Percentiles rank a stretch among this genome's conserved stretches.
Evolutionary conservation across 2,113 vertebrate genomes (phyloP).

Genomic region (Paradoxurus hermaphroditus): DNA sequence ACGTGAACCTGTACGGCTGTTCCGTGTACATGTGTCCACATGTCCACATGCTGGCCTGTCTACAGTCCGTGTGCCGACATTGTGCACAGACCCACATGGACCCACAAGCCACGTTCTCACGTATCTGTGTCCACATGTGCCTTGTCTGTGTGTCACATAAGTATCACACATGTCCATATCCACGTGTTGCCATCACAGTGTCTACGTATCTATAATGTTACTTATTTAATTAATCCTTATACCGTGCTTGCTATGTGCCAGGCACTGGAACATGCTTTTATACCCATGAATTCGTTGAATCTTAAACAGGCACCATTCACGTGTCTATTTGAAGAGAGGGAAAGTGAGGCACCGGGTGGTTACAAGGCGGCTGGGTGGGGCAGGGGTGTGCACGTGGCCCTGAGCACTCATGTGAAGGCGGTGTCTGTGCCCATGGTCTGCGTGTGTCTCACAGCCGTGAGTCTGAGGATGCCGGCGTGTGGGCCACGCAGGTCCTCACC

Average conservation of each 20-base stretch:
- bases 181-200: rapidly evolving
- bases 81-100: rapidly evolving
- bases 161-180: background rate
- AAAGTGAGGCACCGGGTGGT: background rate
- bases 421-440: too few relatives aligned
- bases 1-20: background rate
- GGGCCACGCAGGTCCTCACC: background rate
- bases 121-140: rapidly evolving
- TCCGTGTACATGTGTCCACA: rapidly evolving
- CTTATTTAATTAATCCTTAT: background rate
- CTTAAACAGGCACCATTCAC: rapidly evolving
- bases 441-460: rapidly evolving
- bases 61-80: rapidly evolving
- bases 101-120: rapidly evolving
- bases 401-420: background rate
- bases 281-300: too few relatives aligned
- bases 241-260: rapidly evolving
- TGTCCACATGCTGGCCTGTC: rapidly evolving
- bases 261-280: background rate
- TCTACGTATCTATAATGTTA: background rate
- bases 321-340: background rate
- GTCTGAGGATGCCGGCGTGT: background rate
- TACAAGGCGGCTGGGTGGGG: background rate
- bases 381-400: background rate
- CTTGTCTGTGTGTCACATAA: too few relatives aligned